Base-by-base conservation (phyloP, 2,888 invertebrate genomes). In the Acleris laterana region DNA sequence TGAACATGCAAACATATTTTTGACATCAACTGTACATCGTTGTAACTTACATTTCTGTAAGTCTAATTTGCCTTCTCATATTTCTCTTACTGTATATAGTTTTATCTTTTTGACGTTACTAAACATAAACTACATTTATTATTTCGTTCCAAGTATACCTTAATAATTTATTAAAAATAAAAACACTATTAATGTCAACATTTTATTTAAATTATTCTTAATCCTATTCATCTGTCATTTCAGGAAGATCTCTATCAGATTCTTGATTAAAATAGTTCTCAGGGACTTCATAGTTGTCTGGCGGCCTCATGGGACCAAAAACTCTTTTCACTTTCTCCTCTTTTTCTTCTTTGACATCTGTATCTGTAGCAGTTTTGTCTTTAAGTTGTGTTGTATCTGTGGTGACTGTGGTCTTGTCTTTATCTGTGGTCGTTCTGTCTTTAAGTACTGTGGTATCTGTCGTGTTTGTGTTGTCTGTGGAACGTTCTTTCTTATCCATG, bases 301-400 rank as follows among this genome's bases (percentile, higher is more conserved):
- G 93, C 0, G 93, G 93, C 56, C 92, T 75, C 93, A 93, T 92
- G 0, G 93, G 93, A 1, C 93, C 93, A 56, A 85, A 92, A 1
- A 88, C 74, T 69, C 85, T 88, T 61, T 83, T 86, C 3, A 63
- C 68, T 69, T 73, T 32, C 32, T 28, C 66, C 57, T 62, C 58
- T 48, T 63, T 68, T 9, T 4, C 53, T 42, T 69, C 51, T 42
- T 57, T 28, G 38, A 38, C 48, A 32, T 46, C 52, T 28, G 69
- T 59, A 46, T 66, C 62, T 49, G 20, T 46, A 22, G n/a, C 57
- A n/a, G 9, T 32, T 32, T 66, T 53, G 32, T 67, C 60, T 58
- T 7, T 55, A 9, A 32, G 28, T 59, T 49, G 62, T 22, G 11
- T 57, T 44, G 22, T 42, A 48, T 56, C 51, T 25, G 25, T 48